Evolutionary conservation across 2,797 vertebrate genomes (phyloP), one percentile per base, ranked within the genome.

Genomic region (Bucorvus abyssinicus): DNA sequence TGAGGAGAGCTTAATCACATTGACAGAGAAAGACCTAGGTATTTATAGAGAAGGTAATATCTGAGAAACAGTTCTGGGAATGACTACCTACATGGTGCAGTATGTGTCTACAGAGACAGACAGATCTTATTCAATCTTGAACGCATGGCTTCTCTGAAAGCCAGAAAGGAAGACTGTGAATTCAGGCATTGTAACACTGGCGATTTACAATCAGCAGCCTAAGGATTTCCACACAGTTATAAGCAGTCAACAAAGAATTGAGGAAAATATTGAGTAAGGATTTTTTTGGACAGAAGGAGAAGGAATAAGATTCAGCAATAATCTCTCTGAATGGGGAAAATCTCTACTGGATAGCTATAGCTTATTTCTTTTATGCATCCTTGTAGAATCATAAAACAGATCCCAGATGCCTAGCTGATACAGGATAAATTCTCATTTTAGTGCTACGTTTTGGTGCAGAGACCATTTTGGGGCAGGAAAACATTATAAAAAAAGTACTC

Each of bases 311-410:
- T 91, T 88, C 65, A 90, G 34, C 67, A 94, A 79, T 90, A 94
- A 89, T 68, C 32, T 90, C 30, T 89, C 60, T 84, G 79, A 70
- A 89, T 18, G 29, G 22, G 17, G 26, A 86, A 85, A 94, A 70
- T 17, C 69, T 95, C 84, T 93, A 91, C 50, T 63, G 67, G 47
- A 90, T 76, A 80, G 53, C 55, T 88, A 53, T 61, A 81, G 47
- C 26, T 92, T 92, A 75, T 78, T 91, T 91, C 36, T 91, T 95
- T 95, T 92, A 94, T 78, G 38, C 12, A 77, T 32, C 57, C 79
- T 94, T 68, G 29, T 63, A 87, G 93, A 90, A 93, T 82, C 53
- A 59, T 93, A 94, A 95, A 95, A 45, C 42, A 85, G 61, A 88
- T 94, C 80, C 56, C 82, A 84, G 77, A 89, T 91, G 77, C 82